Percentiles rank a stretch among this genome's conserved stretches.
phyloP scores from a whole-genome alignment of 2,113 vertebrate species.

The Rhynchomys soricoides region DNA sequence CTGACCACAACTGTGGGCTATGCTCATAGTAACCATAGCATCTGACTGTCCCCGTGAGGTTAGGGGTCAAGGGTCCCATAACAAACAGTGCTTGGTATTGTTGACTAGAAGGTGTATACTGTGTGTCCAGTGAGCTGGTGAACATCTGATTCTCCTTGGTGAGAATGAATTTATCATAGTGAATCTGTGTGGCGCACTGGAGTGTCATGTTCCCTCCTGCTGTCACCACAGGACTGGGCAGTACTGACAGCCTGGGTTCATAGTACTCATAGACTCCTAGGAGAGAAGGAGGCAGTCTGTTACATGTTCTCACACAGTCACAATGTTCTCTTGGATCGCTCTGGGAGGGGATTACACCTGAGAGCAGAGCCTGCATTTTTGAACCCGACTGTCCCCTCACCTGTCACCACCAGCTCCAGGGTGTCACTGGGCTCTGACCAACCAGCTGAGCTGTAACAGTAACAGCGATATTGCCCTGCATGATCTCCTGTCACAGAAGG shows the following conservation, averaged over 20 bases:
- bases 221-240: not conserved
- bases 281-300: too few species aligned
- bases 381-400: too few species aligned
- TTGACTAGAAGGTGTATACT: rapidly evolving
- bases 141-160: not conserved
- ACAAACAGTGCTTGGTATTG: not conserved
- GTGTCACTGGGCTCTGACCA: too few species aligned
- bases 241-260: too few species aligned
- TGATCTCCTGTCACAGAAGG: not conserved
- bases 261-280: too few species aligned
- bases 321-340: too few species aligned
- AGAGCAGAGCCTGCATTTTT: too few species aligned
- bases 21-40: not conserved
- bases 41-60: not conserved
- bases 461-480: not conserved
- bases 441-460: too few species aligned
- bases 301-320: too few species aligned
- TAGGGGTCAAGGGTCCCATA: not conserved
- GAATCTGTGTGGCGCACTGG: not conserved
- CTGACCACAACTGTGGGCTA: not conserved
- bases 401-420: too few species aligned
- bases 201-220: not conserved
- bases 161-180: not conserved
- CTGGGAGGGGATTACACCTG: too few species aligned
- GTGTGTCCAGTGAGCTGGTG: not conserved